Conservation (phyloP, 2,888 invertebrate species). For the Argynnis bischoffii region DNA sequence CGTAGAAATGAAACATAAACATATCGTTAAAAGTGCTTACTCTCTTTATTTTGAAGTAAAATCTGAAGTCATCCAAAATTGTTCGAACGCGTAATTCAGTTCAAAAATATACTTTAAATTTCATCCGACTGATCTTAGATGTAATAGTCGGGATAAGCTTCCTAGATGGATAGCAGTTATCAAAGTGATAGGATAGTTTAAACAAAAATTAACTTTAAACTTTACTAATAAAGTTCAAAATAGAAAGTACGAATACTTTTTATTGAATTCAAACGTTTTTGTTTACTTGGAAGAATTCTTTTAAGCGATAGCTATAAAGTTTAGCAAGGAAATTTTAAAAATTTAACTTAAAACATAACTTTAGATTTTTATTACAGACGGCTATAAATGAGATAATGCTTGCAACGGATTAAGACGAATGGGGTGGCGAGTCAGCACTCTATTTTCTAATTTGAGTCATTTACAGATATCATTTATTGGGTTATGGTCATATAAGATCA, state of each 20-base stretch:
- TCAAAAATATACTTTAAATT: slow-evolving; percentile 42
- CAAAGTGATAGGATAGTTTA: slow-evolving; percentile 3
- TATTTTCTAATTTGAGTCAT: no score
- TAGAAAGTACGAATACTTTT: neutral
- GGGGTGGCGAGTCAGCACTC: no score
- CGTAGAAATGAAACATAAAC: no score
- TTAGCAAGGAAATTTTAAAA: neutral
- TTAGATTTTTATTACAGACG: neutral
- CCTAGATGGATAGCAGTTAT: slow-evolving; percentile 35
- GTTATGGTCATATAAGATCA: no score
- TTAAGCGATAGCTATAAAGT: slow-evolving; percentile 17
- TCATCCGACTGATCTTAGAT: slow-evolving; percentile 36
- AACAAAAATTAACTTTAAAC: slow-evolving; percentile 11
- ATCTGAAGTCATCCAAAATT: slow-evolving; percentile 37
- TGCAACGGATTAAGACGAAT: no score
- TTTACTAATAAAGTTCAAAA: neutral
- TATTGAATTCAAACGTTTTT: slow-evolving; percentile 25
- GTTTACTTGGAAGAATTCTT: slow-evolving; percentile 25
- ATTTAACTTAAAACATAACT: slow-evolving; percentile 1
- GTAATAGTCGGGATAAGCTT: slow-evolving; percentile 40
- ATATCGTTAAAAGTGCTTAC: no score
- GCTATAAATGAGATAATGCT: no score
- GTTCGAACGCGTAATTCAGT: slow-evolving; percentile 40
- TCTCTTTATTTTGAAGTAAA: slow-evolving; percentile 6
- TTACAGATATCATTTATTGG: no score